phyloP scores from a whole-genome alignment of 2,888 invertebrate species.

The Plagodis dolabraria region DNA sequence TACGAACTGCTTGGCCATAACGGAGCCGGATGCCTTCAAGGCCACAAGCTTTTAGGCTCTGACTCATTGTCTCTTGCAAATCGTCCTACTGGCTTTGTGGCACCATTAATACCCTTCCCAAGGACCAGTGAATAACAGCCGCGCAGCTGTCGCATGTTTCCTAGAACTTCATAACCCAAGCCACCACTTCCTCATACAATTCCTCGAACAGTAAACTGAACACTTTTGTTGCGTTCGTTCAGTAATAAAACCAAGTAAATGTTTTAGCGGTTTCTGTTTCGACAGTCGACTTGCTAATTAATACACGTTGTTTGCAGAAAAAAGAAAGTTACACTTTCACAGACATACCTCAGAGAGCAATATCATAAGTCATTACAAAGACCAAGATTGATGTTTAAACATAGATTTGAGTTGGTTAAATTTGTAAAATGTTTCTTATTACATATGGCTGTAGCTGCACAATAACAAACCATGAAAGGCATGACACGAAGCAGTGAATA shows the following conservation, averaged over 20 bases:
- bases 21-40: constrained; percentile 66
- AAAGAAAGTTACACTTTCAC: constrained; percentile 69
- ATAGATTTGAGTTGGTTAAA: too few relatives aligned
- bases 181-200: constrained; percentile 31
- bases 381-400: constrained; percentile 36
- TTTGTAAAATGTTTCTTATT: too few relatives aligned
- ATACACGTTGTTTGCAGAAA: constrained; percentile 57
- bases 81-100: constrained; percentile 29
- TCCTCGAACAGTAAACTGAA: constrained; percentile 32
- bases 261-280: constrained; percentile 41
- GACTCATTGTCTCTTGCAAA: constrained; percentile 43
- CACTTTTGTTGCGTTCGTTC: constrained; percentile 28
- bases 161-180: constrained; percentile 33
- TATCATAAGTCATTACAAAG: constrained; percentile 41
- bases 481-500: too few relatives aligned
- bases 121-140: constrained; percentile 28
- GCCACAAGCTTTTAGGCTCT: constrained; percentile 57
- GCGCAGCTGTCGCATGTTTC: constrained; percentile 36
- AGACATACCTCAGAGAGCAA: constrained; percentile 49
- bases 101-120: constrained; percentile 35
- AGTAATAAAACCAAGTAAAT: constrained; percentile 38
- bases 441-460: too few relatives aligned
- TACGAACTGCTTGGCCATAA: constrained; percentile 52
- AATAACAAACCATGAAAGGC: too few relatives aligned
- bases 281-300: constrained; percentile 51